These are phyloP conservation scores for Apeltes quadracus DNA, from an alignment of 2,113 vertebrate species.

Conservation along the genomic window DNA sequence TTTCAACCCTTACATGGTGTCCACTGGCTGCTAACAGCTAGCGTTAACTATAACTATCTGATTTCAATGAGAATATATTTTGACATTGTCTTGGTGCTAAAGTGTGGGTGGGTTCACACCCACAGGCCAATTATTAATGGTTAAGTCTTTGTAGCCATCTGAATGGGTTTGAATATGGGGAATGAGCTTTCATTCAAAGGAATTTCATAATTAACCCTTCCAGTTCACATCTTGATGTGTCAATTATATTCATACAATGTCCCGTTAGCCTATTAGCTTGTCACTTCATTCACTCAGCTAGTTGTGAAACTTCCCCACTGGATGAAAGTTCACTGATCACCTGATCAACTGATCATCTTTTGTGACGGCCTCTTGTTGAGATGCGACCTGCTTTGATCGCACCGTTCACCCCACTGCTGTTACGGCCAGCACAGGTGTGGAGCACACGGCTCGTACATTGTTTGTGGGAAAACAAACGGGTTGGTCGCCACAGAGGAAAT, in stretches of 20 bases:
- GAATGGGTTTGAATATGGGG: not conserved
- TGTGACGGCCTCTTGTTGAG: slow-evolving; percentile 17
- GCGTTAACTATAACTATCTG: not conserved
- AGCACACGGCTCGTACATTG: slow-evolving; percentile 1
- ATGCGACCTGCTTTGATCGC: slow-evolving; percentile 22
- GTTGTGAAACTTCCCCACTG: slow-evolving; percentile 2
- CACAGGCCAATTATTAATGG: not conserved
- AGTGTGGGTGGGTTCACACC: too few relatives aligned
- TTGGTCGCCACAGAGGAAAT: slow-evolving; percentile 27
- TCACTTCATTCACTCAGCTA: not conserved
- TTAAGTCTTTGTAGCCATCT: not conserved
- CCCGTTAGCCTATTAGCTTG: not conserved
- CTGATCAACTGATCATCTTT: slow-evolving; percentile 8
- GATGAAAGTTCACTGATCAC: not conserved
- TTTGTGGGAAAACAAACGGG: slow-evolving; percentile 46
- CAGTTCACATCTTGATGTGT: not conserved
- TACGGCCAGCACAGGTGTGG: not conserved
- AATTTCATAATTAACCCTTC: too few relatives aligned
- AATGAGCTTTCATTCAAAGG: not conserved
- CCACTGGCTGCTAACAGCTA: not conserved
- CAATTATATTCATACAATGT: not conserved
- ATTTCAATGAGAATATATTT: not conserved
- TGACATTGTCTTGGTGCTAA: not conserved
- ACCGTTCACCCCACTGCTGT: not conserved
- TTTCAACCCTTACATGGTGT: not conserved